A percentile compares a stretch with the other conserved stretches of the same genome.
Evolutionary conservation across 2,888 invertebrate genomes (phyloP).

Genomic region (Hypercompe scribonia): DNA sequence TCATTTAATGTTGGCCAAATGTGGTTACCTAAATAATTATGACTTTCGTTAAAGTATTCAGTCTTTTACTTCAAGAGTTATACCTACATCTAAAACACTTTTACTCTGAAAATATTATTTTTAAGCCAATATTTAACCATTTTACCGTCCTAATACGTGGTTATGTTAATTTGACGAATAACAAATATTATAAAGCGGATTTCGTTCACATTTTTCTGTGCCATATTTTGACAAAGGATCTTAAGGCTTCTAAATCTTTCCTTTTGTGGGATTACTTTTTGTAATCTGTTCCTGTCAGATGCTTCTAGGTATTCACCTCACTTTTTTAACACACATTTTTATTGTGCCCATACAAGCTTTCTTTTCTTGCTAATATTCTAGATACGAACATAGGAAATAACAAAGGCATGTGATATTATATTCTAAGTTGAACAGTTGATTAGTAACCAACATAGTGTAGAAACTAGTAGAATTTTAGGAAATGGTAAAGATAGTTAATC

Average conservation of each 20-base stretch:
- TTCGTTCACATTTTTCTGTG: constrained; percentile 34
- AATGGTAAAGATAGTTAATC: background rate
- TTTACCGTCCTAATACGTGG: constrained; percentile 12
- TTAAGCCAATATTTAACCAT: constrained; percentile 9
- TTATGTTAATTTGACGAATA: constrained; percentile 25
- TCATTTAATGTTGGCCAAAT: background rate
- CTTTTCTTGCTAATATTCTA: background rate
- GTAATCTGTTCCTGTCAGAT: constrained; percentile 44
- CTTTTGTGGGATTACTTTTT: constrained; percentile 47
- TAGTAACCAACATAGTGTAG: background rate
- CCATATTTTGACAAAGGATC: constrained; percentile 49
- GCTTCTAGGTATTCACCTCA: constrained; percentile 19
- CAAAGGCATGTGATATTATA: background rate
- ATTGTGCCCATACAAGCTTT: background rate
- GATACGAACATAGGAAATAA: background rate
- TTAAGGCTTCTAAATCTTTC: constrained; percentile 44
- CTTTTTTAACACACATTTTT: background rate
- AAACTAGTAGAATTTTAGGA: background rate
- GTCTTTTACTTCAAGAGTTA: background rate
- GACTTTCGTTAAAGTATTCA: background rate
- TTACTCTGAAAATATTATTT: background rate
- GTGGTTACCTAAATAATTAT: background rate
- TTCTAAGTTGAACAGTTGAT: background rate
- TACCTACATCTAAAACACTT: background rate
- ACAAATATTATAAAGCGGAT: constrained; percentile 36